Base-by-base conservation (phyloP, 2,888 invertebrate genomes). In the Limnephilus lunatus region DNA sequence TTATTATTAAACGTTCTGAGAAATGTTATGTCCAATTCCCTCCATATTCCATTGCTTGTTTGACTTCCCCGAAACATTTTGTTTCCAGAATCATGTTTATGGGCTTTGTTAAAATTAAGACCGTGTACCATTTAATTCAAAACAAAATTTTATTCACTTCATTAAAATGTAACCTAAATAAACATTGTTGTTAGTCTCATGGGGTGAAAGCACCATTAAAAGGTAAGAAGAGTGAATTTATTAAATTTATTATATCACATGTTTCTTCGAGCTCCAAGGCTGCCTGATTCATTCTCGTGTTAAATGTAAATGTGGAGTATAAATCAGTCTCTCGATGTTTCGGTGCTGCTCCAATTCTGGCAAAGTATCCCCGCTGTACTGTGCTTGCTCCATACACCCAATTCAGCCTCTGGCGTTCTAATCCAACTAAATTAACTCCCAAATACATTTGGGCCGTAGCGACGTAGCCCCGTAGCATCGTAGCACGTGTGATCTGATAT, bases 281-380 rank as follows among this genome's bases (percentile, higher is more conserved):
- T 68, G 19, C 88, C 80, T 35, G 32, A 88, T 53, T 88, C 88
- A 88, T 32, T 80, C 88, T 80, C 88, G 88, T 80, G 88, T 88
- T 88, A 88, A 88, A 88, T 88, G 88, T 88, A 88, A 88, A 88
- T 88, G 88, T 80, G 32, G 19, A 35, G 32, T 11, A 88, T 88
- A 88, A 88, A 88, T 88, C 88, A 88, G 85, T 35, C 88, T 35
- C 48, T 30, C 19, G 48, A 39, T 44, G n/a, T 86, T 86, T 44
- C 31, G n/a, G 30, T 44, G 14, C 25, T 12, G 86, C 39, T 86
- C 86, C 53, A 86, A 48, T 86, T 86, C 48, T 15, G 15, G 86
- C 14, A 86, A 30, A 48, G 44, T 44, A 86, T 30, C 48, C 53
- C 48, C 31, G 53, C 53, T 25, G 25, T 68, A 68, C 53, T 25